These are phyloP conservation scores for Hemibates koningsi DNA, from an alignment of 2,113 vertebrate species.

Conservation along the genomic window DNA sequence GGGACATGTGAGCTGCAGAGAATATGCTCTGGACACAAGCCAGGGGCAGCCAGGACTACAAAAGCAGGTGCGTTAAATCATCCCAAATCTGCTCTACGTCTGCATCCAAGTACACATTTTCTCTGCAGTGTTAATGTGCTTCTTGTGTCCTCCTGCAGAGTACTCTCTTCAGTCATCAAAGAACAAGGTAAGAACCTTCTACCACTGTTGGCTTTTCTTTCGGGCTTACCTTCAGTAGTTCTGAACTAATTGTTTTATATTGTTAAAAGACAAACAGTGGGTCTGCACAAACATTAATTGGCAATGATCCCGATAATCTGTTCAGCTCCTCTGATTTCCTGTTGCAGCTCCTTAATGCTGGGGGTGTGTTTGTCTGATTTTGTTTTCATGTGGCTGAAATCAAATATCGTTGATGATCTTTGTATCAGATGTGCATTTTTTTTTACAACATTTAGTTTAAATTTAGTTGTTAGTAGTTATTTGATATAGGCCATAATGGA, in stretches of 20 bases:
- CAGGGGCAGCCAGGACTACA: conserved; percentile 78
- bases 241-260: background rate
- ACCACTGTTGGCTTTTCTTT: background rate
- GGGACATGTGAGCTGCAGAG: conserved; percentile 90
- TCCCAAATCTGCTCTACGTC: background rate
- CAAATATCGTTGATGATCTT: background rate
- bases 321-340: background rate
- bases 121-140: background rate
- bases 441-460: background rate
- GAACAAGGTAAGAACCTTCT: conserved; percentile 77
- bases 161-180: conserved; percentile 85
- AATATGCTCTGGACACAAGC: conserved; percentile 68
- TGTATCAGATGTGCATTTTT: background rate
- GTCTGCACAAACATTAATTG: background rate
- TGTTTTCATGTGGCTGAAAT: background rate
- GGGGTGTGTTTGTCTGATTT: background rate
- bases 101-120: background rate
- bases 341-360: background rate
- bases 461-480: background rate
- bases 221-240: background rate
- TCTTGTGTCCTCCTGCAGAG: conserved; percentile 73
- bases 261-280: background rate
- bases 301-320: background rate
- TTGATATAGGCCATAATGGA: background rate
- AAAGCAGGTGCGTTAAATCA: conserved; percentile 76